Evolutionary conservation across 2,888 invertebrate species (phyloP).

Genomic region (Ctenicera cuprea): DNA sequence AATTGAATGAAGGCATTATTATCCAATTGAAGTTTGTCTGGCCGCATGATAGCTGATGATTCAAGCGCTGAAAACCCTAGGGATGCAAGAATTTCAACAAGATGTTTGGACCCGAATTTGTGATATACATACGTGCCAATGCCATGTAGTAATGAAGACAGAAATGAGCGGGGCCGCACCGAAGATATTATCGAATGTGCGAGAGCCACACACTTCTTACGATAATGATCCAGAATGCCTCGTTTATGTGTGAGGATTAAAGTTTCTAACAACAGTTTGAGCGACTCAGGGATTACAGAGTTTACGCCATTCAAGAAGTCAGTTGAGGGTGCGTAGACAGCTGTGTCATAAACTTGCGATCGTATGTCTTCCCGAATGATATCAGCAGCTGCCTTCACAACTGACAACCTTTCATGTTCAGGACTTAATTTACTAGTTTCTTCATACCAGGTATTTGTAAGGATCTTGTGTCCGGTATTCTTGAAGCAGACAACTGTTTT

Average conservation of each 20-base stretch:
- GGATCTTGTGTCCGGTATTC: constrained; percentile 52
- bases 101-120: neutral
- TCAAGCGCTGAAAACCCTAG: constrained; percentile 27
- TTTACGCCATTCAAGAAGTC: constrained; percentile 33
- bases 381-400: constrained; percentile 52
- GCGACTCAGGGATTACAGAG: constrained; percentile 37
- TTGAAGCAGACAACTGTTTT: constrained; percentile 47
- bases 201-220: constrained; percentile 20
- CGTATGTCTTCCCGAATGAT: constrained; percentile 51
- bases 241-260: constrained; percentile 22
- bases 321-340: constrained; percentile 23
- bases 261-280: constrained; percentile 22
- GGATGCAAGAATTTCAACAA: constrained; percentile 18
- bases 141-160: constrained; percentile 18
- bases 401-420: constrained; percentile 46
- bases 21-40: neutral
- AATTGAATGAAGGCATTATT: constrained; percentile 37
- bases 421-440: too few relatives aligned
- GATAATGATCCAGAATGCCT: constrained; percentile 7
- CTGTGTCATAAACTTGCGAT: constrained; percentile 50
- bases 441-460: constrained; percentile 47
- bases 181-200: constrained; percentile 26
- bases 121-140: neutral
- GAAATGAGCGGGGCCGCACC: constrained; percentile 11
- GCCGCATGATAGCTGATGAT: constrained; percentile 23